These are phyloP conservation scores for Cataglyphis cursor DNA, from an alignment of 2,888 invertebrate genomes.

Conservation along the genomic window DNA sequence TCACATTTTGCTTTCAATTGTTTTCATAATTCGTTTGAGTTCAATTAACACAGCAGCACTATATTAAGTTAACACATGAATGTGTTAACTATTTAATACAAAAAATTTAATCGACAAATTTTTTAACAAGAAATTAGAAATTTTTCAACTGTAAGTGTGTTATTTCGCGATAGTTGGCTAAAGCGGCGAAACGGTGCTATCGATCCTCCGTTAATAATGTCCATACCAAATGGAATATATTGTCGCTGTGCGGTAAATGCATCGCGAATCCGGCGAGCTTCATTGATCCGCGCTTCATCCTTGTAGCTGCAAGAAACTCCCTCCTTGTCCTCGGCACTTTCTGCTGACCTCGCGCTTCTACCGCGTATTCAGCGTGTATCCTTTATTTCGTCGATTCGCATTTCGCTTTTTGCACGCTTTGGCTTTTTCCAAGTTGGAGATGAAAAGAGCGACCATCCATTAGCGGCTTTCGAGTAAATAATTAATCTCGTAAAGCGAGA, in stretches of 20 bases:
- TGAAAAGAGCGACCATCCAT: background rate
- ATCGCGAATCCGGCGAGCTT: constrained; percentile 52
- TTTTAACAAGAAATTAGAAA: too few relatives aligned
- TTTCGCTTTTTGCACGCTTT: constrained; percentile 12
- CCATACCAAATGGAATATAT: constrained; percentile 32
- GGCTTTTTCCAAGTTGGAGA: background rate
- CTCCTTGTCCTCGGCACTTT: constrained; percentile 5
- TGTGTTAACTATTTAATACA: too few relatives aligned
- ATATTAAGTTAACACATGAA: too few relatives aligned
- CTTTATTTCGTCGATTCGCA: background rate
- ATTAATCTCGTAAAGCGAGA: background rate
- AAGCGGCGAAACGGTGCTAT: constrained; percentile 48
- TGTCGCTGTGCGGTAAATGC: constrained; percentile 39
- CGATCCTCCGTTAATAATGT: constrained; percentile 31
- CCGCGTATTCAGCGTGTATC: background rate
- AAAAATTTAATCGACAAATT: too few relatives aligned
- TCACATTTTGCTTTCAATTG: too few relatives aligned
- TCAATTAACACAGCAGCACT: too few relatives aligned
- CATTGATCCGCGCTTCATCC: constrained; percentile 62
- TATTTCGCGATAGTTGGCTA: background rate
- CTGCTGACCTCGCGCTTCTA: background rate
- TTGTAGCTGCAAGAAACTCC: constrained; percentile 17
- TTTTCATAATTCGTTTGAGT: too few relatives aligned
- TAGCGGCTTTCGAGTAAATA: background rate
- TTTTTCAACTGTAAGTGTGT: too few relatives aligned